Evolutionary conservation across 2,797 vertebrate species (phyloP).

Genomic region (Hirundo rustica): DNA sequence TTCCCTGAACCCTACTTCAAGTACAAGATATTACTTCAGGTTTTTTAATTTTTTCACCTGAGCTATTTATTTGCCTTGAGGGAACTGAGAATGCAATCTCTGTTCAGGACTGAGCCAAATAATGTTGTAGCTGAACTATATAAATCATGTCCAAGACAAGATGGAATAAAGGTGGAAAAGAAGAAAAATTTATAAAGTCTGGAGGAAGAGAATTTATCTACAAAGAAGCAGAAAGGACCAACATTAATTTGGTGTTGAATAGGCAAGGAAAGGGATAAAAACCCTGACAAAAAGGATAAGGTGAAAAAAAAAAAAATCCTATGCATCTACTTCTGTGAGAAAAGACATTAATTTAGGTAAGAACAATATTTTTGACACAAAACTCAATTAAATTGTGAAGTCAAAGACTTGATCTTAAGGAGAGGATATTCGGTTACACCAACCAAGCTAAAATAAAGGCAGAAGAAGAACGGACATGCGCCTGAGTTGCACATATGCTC

Average conservation of each 20-base stretch:
- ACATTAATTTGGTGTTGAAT: background rate
- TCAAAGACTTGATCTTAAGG: background rate
- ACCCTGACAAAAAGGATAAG: background rate
- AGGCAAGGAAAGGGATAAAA: background rate
- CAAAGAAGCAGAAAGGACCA: background rate
- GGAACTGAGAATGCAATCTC: background rate
- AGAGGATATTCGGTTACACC: background rate
- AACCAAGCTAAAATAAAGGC: background rate
- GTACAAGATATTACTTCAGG: background rate
- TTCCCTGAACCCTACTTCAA: background rate
- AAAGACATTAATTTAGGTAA: background rate
- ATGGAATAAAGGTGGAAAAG: background rate
- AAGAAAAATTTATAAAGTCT: background rate
- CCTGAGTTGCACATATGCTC: background rate
- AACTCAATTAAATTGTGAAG: background rate
- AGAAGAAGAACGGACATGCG: background rate
- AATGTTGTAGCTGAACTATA: background rate
- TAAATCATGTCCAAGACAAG: background rate
- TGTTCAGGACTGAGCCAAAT: background rate
- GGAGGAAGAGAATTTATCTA: background rate
- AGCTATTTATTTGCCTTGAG: background rate
- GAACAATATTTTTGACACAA: background rate
- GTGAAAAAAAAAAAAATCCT: background rate
- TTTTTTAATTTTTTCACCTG: background rate
- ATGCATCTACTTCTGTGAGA: background rate